Percentiles rank a stretch among this genome's conserved stretches.
These are phyloP conservation scores for Nasonia vitripennis DNA, from an alignment of 1,140 invertebrate species.

Conservation along the genomic window DNA sequence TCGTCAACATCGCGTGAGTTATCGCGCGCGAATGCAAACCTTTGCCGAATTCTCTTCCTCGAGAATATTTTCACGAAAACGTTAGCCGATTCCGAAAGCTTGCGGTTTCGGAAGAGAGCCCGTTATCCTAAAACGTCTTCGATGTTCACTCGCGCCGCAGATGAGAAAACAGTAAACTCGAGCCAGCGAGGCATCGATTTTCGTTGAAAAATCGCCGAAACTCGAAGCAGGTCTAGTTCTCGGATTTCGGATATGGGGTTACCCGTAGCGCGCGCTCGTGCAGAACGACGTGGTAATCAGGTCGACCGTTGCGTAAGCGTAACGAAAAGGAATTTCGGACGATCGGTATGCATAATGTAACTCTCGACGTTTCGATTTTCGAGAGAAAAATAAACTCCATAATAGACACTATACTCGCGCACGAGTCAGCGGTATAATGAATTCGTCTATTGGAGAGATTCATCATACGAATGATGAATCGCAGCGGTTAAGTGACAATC, in stretches of 20 bases:
- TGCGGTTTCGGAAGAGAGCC: background rate
- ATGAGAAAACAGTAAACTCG: conserved; percentile 21
- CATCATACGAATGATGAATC: conserved; percentile 1
- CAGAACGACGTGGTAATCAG: background rate
- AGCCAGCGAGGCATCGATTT: conserved; percentile 41
- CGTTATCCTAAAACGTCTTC: conserved; percentile 17
- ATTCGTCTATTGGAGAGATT: background rate
- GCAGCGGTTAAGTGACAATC: background rate
- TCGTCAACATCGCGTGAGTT: no score
- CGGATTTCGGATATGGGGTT: conserved; percentile 41
- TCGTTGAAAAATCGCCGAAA: conserved; percentile 48
- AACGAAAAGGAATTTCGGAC: background rate
- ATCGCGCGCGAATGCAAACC: no score
- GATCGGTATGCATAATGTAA: background rate
- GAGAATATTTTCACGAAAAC: background rate
- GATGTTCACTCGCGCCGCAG: background rate
- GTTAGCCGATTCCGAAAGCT: background rate
- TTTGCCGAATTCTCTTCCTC: background rate
- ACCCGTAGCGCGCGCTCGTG: background rate
- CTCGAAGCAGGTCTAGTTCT: conserved; percentile 36
- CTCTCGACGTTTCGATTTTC: background rate
- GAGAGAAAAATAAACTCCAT: background rate
- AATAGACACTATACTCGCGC: background rate
- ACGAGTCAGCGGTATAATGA: background rate
- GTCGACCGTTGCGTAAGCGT: background rate